phyloP scores from a whole-genome alignment of 2,888 invertebrate species.

The Ormyrus labotus region DNA sequence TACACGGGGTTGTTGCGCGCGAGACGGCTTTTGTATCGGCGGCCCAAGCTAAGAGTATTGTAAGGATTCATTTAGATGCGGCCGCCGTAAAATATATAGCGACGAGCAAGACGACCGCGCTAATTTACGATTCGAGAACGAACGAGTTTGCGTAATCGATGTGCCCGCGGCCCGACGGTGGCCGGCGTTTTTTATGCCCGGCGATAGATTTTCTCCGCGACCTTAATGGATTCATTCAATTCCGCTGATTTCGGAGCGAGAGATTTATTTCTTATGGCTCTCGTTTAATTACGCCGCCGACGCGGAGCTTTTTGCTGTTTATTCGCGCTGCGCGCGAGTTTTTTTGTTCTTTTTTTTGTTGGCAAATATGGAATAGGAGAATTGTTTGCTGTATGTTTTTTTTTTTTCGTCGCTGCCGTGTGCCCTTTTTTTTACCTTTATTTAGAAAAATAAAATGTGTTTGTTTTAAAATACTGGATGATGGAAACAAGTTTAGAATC shows the following conservation, averaged over 20 bases:
- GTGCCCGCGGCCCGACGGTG: background rate
- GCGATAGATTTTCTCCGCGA: background rate
- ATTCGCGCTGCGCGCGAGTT: too few relatives aligned
- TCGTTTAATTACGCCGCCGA: too few relatives aligned
- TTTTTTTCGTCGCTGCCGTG: too few relatives aligned
- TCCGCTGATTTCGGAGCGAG: background rate
- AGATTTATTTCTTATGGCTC: too few relatives aligned
- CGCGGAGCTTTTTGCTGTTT: too few relatives aligned
- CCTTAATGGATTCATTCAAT: background rate
- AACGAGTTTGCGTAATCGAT: constrained; percentile 37
- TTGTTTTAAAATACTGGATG: too few relatives aligned
- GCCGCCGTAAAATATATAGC: constrained; percentile 4
- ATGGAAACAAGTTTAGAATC: too few relatives aligned
- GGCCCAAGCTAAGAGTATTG: constrained; percentile 38
- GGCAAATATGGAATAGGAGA: too few relatives aligned
- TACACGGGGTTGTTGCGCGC: background rate
- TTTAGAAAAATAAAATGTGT: too few relatives aligned
- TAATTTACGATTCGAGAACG: constrained; percentile 39
- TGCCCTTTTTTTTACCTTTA: too few relatives aligned
- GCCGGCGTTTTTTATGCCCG: constrained; percentile 17
- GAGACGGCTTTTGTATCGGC: background rate
- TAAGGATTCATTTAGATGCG: constrained; percentile 22
- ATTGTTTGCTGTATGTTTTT: too few relatives aligned
- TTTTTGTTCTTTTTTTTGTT: too few relatives aligned
- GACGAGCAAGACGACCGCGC: background rate